These are phyloP conservation scores for Orestias chungarensis DNA, from an alignment of 2,797 vertebrate species.

Conservation along the genomic window DNA sequence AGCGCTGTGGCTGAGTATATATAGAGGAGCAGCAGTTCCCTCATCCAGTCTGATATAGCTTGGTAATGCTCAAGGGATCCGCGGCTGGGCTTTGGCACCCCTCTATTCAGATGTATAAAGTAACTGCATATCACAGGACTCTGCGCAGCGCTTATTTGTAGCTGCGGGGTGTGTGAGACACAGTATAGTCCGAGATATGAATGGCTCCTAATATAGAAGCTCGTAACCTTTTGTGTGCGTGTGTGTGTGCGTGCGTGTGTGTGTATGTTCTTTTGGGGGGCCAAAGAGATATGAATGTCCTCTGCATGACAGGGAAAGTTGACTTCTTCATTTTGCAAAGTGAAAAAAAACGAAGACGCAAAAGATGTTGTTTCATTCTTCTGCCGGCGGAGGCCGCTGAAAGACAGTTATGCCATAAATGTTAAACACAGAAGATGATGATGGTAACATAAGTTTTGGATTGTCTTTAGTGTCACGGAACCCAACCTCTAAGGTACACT, in stretches of 20 bases:
- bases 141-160: slow-evolving; percentile 79
- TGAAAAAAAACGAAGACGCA: slow-evolving; percentile 18
- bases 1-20: slow-evolving; percentile 66
- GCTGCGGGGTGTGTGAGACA: slow-evolving; percentile 79
- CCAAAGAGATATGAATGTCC: slow-evolving; percentile 53
- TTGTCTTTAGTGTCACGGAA: slow-evolving; percentile 16
- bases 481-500: not conserved
- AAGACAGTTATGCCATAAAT: slow-evolving; percentile 46
- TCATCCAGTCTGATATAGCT: slow-evolving; percentile 69
- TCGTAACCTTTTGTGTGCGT: slow-evolving; percentile 66
- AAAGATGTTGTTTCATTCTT: slow-evolving; percentile 42
- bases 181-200: slow-evolving; percentile 79
- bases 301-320: slow-evolving; percentile 50
- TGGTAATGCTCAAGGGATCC: slow-evolving; percentile 64
- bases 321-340: slow-evolving; percentile 38
- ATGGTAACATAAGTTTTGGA: slow-evolving; percentile 15
- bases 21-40: slow-evolving; percentile 67
- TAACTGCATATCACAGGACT: slow-evolving; percentile 79
- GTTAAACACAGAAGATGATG: slow-evolving; percentile 3
- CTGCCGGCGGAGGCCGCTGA: slow-evolving; percentile 76
- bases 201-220: slow-evolving; percentile 81
- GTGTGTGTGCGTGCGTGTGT: no score
- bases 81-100: slow-evolving; percentile 70
- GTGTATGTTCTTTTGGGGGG: slow-evolving; percentile 23
- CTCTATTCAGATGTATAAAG: slow-evolving; percentile 73